Conservation (phyloP, 2,888 invertebrate species). For the Hypselothyrea guttata region DNA sequence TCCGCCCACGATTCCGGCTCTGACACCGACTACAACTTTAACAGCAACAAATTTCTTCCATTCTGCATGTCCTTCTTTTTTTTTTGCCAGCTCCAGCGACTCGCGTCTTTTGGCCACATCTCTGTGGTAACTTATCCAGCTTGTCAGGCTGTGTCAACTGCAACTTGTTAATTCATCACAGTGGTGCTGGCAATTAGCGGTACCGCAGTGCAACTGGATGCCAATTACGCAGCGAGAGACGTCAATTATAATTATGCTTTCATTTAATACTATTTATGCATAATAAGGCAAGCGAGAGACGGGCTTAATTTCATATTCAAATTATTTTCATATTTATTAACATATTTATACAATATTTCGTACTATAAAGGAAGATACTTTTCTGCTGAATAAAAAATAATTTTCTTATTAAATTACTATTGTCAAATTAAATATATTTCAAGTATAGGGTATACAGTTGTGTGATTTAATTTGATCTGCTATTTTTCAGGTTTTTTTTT, state of each 20-base stretch:
- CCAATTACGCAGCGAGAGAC: background rate
- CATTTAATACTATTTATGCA: too few species aligned
- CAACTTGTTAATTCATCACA: constrained; percentile 49
- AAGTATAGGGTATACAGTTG: too few species aligned
- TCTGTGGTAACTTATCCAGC: constrained; percentile 49
- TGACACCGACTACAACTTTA: constrained; percentile 11
- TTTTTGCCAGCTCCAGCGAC: background rate
- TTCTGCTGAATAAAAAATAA: too few species aligned
- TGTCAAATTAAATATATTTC: too few species aligned
- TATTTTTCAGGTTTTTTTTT: too few species aligned
- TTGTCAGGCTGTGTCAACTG: constrained; percentile 39
- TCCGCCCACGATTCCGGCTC: background rate
- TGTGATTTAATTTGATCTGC: too few species aligned
- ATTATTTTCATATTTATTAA: too few species aligned
- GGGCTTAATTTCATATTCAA: too few species aligned
- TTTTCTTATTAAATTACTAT: too few species aligned
- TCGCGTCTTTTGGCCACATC: constrained; percentile 47
- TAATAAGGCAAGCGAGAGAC: too few species aligned
- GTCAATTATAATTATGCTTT: background rate
- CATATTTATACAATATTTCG: too few species aligned
- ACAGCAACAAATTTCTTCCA: constrained; percentile 20
- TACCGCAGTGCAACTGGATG: constrained; percentile 15
- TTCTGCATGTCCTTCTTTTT: background rate
- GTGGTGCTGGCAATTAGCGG: constrained; percentile 55
- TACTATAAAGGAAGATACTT: too few species aligned